Evolutionary conservation across 2,797 vertebrate genomes (phyloP), one percentile per base, ranked within the genome.

Genomic region (Corythornis leucogaster): DNA sequence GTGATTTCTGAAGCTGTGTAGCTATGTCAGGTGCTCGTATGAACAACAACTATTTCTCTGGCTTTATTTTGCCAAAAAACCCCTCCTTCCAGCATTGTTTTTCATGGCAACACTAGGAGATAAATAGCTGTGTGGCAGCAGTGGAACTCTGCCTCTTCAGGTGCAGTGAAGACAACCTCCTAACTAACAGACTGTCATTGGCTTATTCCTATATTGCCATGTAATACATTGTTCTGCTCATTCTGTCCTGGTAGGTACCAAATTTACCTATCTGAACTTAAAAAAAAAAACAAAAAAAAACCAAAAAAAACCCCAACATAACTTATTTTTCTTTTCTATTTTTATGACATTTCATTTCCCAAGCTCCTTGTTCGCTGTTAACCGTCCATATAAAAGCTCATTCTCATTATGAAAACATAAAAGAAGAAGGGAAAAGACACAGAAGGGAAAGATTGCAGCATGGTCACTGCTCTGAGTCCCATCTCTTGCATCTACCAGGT

Each of bases 341-440:
- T 94, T 70, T 90, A 77, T 1, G 35, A 38, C 3, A n/a, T 42
- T 17, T 73, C 38, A 53, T 74, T 90, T 80, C 35, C 28, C 43
- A 8, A 59, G 24, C 30, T 70, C 43, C 9, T 48, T 45, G 20
- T 83, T 90, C 35, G 31, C 25, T 58, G 62, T 58, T 69, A 93
- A 78, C 21, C 80, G 61, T 85, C 51, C 81, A 83, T 80, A 59
- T 55, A 63, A 88, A 87, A 83, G 58, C 43, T 90, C 35, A 13
- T 91, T 85, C 10, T 85, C 75, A 82, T 90, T 90, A 92, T 55
- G 82, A 93, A 92, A 69, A 8, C 46, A 87, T 78, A 85, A 87
- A 91, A 59, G 21, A 68, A 83, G 26, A 81, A 5, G 2, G 24
- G 4, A 22, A 91, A 91, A 90, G 54, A 71, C 42, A 62, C 50